Percentiles rank a stretch among this genome's conserved stretches.
Evolutionary conservation across 1,140 invertebrate genomes (phyloP).

Genomic region (Whitmania pigra): DNA sequence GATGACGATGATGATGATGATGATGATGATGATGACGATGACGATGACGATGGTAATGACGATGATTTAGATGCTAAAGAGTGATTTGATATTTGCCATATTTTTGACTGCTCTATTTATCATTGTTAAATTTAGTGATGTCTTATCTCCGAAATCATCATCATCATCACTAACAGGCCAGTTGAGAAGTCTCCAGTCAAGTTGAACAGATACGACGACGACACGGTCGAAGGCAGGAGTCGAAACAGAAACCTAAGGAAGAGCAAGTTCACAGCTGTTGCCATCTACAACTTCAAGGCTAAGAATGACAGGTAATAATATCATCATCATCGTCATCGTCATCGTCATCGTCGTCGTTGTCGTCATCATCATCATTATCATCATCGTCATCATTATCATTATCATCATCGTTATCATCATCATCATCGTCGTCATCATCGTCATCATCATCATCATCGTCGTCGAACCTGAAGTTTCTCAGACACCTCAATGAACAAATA

Average conservation of each 20-base stretch:
- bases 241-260: neutral
- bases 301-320: neutral
- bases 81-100: too few species aligned
- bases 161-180: neutral
- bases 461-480: neutral
- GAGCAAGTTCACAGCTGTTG: neutral
- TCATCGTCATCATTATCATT: conserved; percentile 16
- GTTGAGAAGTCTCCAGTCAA: neutral
- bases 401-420: conserved; percentile 20
- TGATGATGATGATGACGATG: neutral
- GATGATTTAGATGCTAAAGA: neutral
- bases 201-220: conserved; percentile 9
- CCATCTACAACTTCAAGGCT: neutral
- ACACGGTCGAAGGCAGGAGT: neutral
- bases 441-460: conserved; percentile 6
- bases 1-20: neutral
- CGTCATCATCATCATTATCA: neutral
- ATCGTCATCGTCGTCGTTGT: neutral
- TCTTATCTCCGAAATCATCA: neutral
- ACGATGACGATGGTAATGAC: neutral
- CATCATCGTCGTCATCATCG: conserved; percentile 16
- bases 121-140: too few species aligned
- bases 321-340: too few species aligned
- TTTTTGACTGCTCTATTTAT: too few species aligned
- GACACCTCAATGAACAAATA: neutral